Conservation (phyloP, 1,140 invertebrate species). For the Brachionus sp. region DNA sequence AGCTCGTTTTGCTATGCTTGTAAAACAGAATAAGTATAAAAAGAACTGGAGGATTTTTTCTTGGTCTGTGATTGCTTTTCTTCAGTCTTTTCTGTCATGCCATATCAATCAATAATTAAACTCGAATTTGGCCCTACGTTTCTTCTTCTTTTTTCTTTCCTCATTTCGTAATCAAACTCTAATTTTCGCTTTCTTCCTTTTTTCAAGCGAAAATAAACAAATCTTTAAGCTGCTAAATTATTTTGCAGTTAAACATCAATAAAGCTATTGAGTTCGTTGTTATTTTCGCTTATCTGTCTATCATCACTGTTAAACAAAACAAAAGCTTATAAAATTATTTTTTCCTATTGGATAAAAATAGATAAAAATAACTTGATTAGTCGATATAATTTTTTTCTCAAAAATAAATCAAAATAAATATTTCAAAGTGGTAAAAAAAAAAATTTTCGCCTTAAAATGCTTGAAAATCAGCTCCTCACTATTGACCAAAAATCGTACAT, state of each 20-base stretch:
- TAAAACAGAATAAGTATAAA: background rate
- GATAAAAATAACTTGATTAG: slow-evolving; percentile 9
- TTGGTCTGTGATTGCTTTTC: background rate
- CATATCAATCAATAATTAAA: slow-evolving; percentile 33
- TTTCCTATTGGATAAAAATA: slow-evolving; percentile 18
- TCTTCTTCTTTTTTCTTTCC: background rate
- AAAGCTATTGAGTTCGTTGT: background rate
- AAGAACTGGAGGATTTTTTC: background rate
- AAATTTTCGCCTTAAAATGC: background rate
- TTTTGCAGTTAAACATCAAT: slow-evolving; percentile 10
- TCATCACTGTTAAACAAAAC: background rate
- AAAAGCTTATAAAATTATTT: background rate
- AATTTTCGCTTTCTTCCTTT: slow-evolving; percentile 19
- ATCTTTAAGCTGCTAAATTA: background rate
- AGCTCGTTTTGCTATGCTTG: slow-evolving; percentile 37
- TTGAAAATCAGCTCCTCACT: background rate
- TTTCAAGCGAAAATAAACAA: slow-evolving; percentile 7
- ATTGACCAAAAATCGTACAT: background rate
- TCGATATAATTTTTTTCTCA: background rate
- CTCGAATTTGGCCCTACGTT: background rate
- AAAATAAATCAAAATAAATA: background rate
- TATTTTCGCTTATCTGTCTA: slow-evolving; percentile 10
- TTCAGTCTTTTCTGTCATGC: slow-evolving; percentile 23
- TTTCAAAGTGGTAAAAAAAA: background rate
- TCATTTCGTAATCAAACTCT: slow-evolving; percentile 9